phyloP scores from a whole-genome alignment of 2,797 vertebrate genomes.

The Parotocinclus haroldoi region DNA sequence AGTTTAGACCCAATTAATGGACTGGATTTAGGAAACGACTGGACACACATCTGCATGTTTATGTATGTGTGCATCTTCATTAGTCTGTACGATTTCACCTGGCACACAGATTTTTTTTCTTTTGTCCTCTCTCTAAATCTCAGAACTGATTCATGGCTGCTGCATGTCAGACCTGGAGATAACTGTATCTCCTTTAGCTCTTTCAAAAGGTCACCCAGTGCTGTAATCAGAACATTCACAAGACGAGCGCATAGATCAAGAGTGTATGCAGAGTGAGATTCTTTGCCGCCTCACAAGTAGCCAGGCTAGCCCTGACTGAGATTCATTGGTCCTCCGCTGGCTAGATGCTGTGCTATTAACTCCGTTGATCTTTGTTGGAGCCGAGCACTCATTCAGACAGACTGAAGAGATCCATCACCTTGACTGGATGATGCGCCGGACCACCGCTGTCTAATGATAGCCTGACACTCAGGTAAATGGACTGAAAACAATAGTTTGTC shows the following conservation, averaged over 20 bases:
- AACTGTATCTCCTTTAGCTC: conserved; percentile 93
- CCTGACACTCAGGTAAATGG: conserved; percentile 47
- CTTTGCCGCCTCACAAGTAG: conserved; percentile 25
- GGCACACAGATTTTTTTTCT: not conserved
- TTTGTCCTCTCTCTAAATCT: conserved; percentile 16
- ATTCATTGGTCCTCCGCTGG: conserved; percentile 67
- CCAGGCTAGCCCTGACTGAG: conserved; percentile 59
- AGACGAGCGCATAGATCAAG: conserved; percentile 68
- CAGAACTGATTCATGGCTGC: conserved; percentile 91
- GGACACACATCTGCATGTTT: conserved; percentile 4
- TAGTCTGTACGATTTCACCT: conserved; percentile 3
- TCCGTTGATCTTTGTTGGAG: conserved; percentile 55
- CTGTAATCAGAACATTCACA: conserved; percentile 88
- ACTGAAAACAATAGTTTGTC: conserved; percentile 41
- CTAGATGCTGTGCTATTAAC: conserved; percentile 71
- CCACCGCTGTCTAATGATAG: conserved; percentile 41
- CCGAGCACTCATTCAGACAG: conserved; percentile 46
- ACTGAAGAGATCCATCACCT: conserved; percentile 52
- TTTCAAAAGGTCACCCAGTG: conserved; percentile 94
- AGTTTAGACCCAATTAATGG: conserved; percentile 52
- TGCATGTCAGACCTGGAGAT: conserved; percentile 91
- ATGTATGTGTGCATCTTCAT: conserved; percentile 13
- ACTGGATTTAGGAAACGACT: no score
- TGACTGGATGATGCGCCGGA: conserved; percentile 25
- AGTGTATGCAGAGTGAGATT: conserved; percentile 39